Conservation (phyloP, 1,140 invertebrate genomes). For the Cydia pomonella region DNA sequence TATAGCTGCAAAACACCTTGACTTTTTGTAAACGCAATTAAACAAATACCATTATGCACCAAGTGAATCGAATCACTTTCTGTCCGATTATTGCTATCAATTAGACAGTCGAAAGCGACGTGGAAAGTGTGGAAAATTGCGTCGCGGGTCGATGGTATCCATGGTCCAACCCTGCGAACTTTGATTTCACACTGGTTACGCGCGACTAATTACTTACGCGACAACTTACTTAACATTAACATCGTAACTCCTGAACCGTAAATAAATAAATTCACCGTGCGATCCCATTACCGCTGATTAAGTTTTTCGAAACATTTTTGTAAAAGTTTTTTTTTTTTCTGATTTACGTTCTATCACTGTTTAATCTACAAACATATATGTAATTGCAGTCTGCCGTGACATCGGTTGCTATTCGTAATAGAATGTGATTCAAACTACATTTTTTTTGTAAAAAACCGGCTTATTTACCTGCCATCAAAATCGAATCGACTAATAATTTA, state of each 20-base stretch:
- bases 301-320: not conserved
- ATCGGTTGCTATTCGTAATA: slow-evolving; percentile 7
- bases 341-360: not conserved
- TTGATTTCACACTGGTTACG: slow-evolving; percentile 11
- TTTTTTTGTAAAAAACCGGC: not conserved
- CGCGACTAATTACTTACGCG: slow-evolving; percentile 5
- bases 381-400: not conserved
- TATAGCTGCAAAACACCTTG: too few relatives aligned
- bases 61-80: slow-evolving; percentile 33
- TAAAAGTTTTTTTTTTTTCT: not conserved
- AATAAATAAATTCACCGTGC: slow-evolving; percentile 1
- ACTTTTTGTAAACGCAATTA: not conserved
- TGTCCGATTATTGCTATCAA: slow-evolving; percentile 25
- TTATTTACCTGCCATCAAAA: not conserved
- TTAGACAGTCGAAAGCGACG: slow-evolving; percentile 23
- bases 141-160: slow-evolving; percentile 5
- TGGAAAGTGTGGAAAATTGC: slow-evolving; percentile 30
- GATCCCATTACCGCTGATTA: not conserved
- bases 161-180: slow-evolving; percentile 16
- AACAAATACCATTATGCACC: slow-evolving; percentile 20
- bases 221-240: slow-evolving; percentile 2
- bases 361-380: not conserved
- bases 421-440: not conserved
- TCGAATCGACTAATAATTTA: not conserved
- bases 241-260: not conserved